Percentiles rank a stretch among this genome's conserved stretches.
These are phyloP conservation scores for Caradrina kadenii DNA, from an alignment of 2,888 invertebrate genomes.

Conservation along the genomic window DNA sequence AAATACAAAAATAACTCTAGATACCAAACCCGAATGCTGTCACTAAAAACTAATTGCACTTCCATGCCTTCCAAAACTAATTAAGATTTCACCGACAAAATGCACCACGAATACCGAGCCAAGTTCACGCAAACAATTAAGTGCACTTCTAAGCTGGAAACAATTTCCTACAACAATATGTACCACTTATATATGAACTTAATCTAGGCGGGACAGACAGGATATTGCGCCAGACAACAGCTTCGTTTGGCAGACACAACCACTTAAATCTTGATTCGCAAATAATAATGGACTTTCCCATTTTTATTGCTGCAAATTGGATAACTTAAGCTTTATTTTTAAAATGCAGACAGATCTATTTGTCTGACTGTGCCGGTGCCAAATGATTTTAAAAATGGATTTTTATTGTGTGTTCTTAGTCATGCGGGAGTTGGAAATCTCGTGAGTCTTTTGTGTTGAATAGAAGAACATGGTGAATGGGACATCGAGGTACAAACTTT, in stretches of 20 bases:
- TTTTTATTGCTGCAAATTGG: constrained; percentile 57
- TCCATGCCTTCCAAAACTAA: constrained; percentile 48
- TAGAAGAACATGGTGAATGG: too few relatives aligned
- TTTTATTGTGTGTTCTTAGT: constrained; percentile 28
- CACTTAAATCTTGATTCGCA: constrained; percentile 46
- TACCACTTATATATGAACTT: constrained; percentile 35
- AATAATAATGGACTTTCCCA: constrained; percentile 44
- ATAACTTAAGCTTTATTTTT: constrained; percentile 41
- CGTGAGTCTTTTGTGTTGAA: constrained; percentile 12
- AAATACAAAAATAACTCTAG: constrained; percentile 22
- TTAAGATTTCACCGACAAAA: constrained; percentile 57
- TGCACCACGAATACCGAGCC: constrained; percentile 46
- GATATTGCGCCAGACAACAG: constrained; percentile 58
- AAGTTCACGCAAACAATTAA: constrained; percentile 64
- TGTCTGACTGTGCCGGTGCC: constrained; percentile 46
- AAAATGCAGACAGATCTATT: constrained; percentile 53
- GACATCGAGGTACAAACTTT: too few relatives aligned
- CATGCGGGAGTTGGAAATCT: neutral
- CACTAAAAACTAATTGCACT: constrained; percentile 44
- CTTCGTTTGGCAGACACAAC: constrained; percentile 56
- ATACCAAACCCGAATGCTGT: neutral
- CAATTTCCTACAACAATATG: constrained; percentile 54
- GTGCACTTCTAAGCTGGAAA: constrained; percentile 59
- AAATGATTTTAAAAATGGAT: constrained; percentile 42
- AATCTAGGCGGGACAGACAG: constrained; percentile 54